phyloP scores from a whole-genome alignment of 2,888 invertebrate genomes.

The Pristionchus japonicus region DNA sequence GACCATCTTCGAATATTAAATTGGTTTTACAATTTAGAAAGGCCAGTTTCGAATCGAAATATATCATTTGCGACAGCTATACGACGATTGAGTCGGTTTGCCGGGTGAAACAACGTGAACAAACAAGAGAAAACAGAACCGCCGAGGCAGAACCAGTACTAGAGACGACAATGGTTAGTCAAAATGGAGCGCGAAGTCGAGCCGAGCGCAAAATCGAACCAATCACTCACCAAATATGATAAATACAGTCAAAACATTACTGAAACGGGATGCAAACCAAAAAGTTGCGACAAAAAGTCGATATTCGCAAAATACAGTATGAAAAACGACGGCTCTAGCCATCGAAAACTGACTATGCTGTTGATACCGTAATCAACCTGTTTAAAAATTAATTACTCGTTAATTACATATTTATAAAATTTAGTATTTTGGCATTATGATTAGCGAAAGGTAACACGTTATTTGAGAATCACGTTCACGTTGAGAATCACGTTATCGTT shows the following conservation, averaged over 20 bases:
- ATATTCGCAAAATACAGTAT: not conserved
- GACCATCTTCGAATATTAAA: not conserved
- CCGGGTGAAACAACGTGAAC: too few relatives aligned
- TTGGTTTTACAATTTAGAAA: too few relatives aligned
- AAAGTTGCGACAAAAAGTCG: not conserved
- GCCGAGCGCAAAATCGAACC: not conserved
- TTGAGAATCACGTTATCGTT: too few relatives aligned
- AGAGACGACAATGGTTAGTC: too few relatives aligned
- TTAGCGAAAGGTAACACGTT: not conserved
- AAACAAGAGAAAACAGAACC: too few relatives aligned
- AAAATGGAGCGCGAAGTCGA: too few relatives aligned
- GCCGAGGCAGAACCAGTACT: too few relatives aligned
- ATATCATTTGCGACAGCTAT: too few relatives aligned
- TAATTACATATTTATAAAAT: slow-evolving; percentile 46
- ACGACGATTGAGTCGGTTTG: too few relatives aligned
- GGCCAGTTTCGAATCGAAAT: too few relatives aligned
- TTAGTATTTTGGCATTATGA: not conserved
- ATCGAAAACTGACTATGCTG: not conserved
- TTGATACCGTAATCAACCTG: not conserved
- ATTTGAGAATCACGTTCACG: too few relatives aligned
- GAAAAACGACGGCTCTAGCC: not conserved
- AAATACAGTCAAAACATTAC: not conserved
- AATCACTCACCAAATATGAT: not conserved
- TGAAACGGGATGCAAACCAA: too few relatives aligned
- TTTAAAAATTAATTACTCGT: not conserved